Evolutionary conservation across 2,888 invertebrate genomes (phyloP).

Genomic region (Pherbina coryleti): DNA sequence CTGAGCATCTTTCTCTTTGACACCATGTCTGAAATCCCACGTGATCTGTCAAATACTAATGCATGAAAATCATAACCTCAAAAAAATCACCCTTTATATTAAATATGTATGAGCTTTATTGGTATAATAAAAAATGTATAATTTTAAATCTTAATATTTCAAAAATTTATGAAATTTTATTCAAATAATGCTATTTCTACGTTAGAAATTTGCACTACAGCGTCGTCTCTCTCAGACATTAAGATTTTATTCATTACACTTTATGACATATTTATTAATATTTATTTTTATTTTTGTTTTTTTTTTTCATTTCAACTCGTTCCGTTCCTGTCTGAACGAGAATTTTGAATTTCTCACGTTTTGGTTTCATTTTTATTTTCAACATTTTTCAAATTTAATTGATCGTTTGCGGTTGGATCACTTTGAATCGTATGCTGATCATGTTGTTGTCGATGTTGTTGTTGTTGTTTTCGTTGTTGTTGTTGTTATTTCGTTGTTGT

Average conservation of each 20-base stretch:
- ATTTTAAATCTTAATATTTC: too few species aligned
- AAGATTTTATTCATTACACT: not conserved
- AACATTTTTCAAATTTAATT: constrained; percentile 27
- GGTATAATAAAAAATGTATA: too few species aligned
- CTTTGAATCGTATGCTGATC: not conserved
- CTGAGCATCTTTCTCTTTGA: too few species aligned
- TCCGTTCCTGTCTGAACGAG: not conserved
- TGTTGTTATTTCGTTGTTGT: too few species aligned
- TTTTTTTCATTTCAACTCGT: not conserved
- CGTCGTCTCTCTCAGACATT: not conserved
- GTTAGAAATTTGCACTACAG: constrained; percentile 1
- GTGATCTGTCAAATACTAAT: too few species aligned
- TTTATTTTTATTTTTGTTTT: not conserved
- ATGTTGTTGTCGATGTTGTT: not conserved
- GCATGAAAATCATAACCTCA: too few species aligned
- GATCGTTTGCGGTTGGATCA: constrained; percentile 11
- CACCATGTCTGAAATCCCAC: too few species aligned
- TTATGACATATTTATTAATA: not conserved
- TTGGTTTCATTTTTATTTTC: constrained; percentile 1
- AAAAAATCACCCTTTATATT: too few species aligned
- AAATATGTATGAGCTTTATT: too few species aligned
- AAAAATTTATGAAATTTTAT: too few species aligned
- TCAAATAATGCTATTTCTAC: too few species aligned
- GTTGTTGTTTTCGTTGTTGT: too few species aligned
- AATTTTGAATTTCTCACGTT: constrained; percentile 15